Conservation (phyloP, 2,888 invertebrate species). For the Cephus spinipes region DNA sequence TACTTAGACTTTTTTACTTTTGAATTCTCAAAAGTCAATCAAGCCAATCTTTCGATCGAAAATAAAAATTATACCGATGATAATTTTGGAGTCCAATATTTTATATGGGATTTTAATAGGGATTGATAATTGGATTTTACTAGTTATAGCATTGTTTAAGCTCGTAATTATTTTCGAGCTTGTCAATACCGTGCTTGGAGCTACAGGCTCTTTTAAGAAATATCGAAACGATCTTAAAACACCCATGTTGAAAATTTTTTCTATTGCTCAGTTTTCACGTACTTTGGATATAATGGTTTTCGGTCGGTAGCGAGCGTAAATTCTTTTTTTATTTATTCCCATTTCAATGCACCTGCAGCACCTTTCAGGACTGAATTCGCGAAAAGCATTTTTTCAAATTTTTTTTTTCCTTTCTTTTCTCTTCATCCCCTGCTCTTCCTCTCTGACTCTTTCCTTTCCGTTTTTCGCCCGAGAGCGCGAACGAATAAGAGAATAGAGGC, state of each 20-base stretch:
- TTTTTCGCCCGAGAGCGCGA: background rate
- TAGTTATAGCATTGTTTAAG: background rate
- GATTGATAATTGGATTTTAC: background rate
- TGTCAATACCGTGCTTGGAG: background rate
- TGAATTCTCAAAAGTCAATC: background rate
- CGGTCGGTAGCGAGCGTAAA: background rate
- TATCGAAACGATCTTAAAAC: background rate
- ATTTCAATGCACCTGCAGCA: background rate
- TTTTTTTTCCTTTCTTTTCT: background rate
- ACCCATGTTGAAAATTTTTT: background rate
- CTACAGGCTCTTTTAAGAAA: background rate
- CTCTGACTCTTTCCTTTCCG: background rate
- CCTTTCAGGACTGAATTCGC: background rate
- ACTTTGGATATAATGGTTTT: background rate
- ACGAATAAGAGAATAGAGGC: background rate
- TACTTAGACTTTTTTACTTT: background rate
- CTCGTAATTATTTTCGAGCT: background rate
- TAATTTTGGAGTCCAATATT: background rate
- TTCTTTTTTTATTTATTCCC: background rate
- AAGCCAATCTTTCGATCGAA: background rate
- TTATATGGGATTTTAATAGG: background rate
- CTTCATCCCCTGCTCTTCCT: background rate
- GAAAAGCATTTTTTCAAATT: background rate
- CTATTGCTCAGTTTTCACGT: background rate
- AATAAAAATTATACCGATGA: background rate